A percentile compares a stretch with the other conserved stretches of the same genome.
These are phyloP conservation scores for Hydriomena furcata DNA, from an alignment of 2,888 invertebrate species.

Conservation along the genomic window DNA sequence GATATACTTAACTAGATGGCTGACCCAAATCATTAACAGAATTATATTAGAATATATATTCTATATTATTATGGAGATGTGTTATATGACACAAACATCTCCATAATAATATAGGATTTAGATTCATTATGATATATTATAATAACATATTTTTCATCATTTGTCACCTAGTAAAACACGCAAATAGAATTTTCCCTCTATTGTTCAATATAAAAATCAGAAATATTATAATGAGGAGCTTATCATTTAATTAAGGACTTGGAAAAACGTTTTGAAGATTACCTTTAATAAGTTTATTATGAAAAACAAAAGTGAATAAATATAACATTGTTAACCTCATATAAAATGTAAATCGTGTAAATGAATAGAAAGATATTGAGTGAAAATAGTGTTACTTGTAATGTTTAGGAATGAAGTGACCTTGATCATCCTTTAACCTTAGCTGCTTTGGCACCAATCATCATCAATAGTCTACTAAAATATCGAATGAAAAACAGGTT, in stretches of 20 bases:
- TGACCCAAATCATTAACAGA: no score
- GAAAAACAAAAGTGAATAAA: constrained; percentile 40
- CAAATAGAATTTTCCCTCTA: constrained; percentile 6
- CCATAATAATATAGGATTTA: no score
- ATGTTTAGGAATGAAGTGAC: constrained; percentile 80
- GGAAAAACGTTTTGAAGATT: constrained; percentile 55
- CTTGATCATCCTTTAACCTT: constrained; percentile 77
- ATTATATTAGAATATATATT: no score
- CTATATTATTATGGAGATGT: no score
- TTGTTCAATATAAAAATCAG: constrained; percentile 18
- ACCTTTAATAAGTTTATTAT: constrained; percentile 45
- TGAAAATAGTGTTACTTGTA: constrained; percentile 67
- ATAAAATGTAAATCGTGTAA: constrained; percentile 58
- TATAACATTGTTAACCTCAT: constrained; percentile 70
- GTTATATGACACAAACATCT: no score
- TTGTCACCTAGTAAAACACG: constrained; percentile 1
- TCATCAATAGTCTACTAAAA: no score
- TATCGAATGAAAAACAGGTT: no score
- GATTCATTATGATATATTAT: no score
- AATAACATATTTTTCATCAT: no score
- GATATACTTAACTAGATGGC: no score
- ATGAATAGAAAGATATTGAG: constrained; percentile 57
- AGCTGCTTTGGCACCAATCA: constrained; percentile 69
- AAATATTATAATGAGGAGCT: constrained; percentile 63
- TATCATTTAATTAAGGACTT: constrained; percentile 74